Percentiles rank a stretch among this genome's conserved stretches.
Evolutionary conservation across 35 echinoderm and acorn worm species (phyloP).

Genomic region (Strongylocentrotus purpuratus): DNA sequence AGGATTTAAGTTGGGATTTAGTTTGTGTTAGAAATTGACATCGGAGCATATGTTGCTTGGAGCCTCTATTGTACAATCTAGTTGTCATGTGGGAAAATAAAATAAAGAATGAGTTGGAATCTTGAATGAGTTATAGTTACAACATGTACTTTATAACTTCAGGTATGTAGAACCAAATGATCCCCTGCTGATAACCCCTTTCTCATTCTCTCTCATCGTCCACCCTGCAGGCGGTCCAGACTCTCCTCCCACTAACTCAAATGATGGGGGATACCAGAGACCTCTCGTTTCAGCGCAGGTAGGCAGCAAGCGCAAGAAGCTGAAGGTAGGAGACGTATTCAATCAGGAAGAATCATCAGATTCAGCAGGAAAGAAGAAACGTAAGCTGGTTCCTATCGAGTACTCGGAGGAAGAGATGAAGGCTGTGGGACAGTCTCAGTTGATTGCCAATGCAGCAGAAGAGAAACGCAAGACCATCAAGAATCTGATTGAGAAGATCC

Average conservation of each 20-base stretch:
- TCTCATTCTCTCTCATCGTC: background rate
- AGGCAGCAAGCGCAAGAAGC: constrained; percentile 73
- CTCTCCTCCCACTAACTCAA: background rate
- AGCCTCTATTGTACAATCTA: background rate
- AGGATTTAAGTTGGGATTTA: no score
- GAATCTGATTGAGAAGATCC: constrained; percentile 85
- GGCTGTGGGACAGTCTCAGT: constrained; percentile 72
- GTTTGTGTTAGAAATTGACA: background rate
- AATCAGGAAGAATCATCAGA: constrained; percentile 91
- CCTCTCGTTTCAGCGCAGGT: background rate
- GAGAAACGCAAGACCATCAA: constrained; percentile 98
- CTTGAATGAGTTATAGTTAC: no score
- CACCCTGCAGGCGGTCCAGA: background rate
- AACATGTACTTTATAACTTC: background rate
- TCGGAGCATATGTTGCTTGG: background rate
- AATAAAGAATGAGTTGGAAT: background rate
- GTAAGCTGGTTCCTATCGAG: constrained; percentile 93
- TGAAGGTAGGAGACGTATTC: constrained; percentile 87
- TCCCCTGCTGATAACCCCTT: background rate
- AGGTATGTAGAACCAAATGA: background rate
- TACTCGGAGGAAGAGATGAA: constrained; percentile 98
- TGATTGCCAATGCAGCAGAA: constrained; percentile 70
- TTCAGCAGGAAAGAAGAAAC: constrained; percentile 61
- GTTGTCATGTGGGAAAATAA: background rate
- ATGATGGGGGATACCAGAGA: background rate